Base-by-base conservation (phyloP, 2,113 vertebrate genomes). In the human region DNA sequence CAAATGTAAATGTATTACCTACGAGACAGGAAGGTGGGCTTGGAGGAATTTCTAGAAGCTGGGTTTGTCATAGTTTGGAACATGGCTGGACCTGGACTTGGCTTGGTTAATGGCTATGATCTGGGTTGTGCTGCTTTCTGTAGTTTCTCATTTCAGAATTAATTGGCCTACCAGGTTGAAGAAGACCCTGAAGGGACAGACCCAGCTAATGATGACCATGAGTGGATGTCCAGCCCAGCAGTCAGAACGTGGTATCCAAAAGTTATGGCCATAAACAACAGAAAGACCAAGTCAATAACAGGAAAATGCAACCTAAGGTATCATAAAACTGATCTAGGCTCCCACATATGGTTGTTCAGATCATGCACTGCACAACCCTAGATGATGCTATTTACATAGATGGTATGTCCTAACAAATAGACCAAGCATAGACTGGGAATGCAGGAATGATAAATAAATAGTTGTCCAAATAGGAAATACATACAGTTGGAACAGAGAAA, bases 1-100 rank as follows among this genome's bases (percentile, higher is more conserved):
- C 52, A 78, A 83, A 38, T 55, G n/a, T n/a, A 84, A 68, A 83
- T 89, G 70, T 89, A 83, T 78, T 92, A 84, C n/a, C 59, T 79
- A 78, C 68, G 1, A 81, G 16, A 84, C 72, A 8, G 43, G 45
- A 59, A 75, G 68, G 43, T 38, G 40, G 30, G 9, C 13, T 92
- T 64, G 12, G n/a, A 83, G 27, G 35, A 78, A 45, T 79, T 91
- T 76, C 64, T 87, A 8, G 89, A 72, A 86, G 61, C 23, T 40
- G 6, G 3, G 7, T 75, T 89, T 89, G 50, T n/a, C 52, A 7
- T 76, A 72, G 50, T 59, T 76, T 87, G 45, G 92, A 82, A 87
- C 20, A 40, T 25, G 75, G 25, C 55, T 16, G 11, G 35, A 66
- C 48, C 48, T 87, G 38, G 30, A 80, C n/a, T 83, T 75, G 64